phyloP scores from a whole-genome alignment of 2,888 invertebrate species.

The Brachyptera putata region DNA sequence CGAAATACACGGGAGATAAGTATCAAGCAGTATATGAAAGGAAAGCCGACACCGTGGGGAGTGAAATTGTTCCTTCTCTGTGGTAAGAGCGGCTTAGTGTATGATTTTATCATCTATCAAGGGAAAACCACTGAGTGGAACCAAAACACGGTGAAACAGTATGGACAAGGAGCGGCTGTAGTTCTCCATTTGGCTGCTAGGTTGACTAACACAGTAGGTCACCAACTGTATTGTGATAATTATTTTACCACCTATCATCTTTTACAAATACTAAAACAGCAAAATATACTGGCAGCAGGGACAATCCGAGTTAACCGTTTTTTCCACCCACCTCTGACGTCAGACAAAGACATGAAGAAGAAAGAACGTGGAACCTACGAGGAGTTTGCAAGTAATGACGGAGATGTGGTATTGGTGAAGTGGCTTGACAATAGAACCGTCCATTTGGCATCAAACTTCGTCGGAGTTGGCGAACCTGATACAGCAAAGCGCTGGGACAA shows the following conservation, averaged over 20 bases:
- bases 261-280: constrained; percentile 20
- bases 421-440: constrained; percentile 39
- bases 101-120: constrained; percentile 39
- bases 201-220: constrained; percentile 1
- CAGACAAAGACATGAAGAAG: constrained; percentile 29
- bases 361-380: constrained; percentile 25
- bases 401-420: constrained; percentile 32
- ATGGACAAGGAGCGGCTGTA: constrained; percentile 26
- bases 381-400: constrained; percentile 31
- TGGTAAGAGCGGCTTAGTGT: constrained; percentile 35
- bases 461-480: constrained; percentile 35
- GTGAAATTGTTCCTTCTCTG: constrained; percentile 37
- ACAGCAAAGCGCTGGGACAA: constrained; percentile 36
- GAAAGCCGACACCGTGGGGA: constrained; percentile 38
- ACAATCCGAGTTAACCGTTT: constrained; percentile 23
- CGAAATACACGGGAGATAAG: too few relatives aligned
- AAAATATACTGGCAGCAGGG: constrained; percentile 23
- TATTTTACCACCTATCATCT: constrained; percentile 27
- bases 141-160: constrained; percentile 1
- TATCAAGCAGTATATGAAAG: constrained; percentile 38
- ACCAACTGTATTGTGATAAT: constrained; percentile 30
- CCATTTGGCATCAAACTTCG: constrained; percentile 37
- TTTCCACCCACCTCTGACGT: constrained; percentile 23
- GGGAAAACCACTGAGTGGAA: constrained; percentile 40
- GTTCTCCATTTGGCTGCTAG: constrained; percentile 29